Evolutionary conservation across 2,113 vertebrate species (phyloP).

Genomic region (Channa maculata): DNA sequence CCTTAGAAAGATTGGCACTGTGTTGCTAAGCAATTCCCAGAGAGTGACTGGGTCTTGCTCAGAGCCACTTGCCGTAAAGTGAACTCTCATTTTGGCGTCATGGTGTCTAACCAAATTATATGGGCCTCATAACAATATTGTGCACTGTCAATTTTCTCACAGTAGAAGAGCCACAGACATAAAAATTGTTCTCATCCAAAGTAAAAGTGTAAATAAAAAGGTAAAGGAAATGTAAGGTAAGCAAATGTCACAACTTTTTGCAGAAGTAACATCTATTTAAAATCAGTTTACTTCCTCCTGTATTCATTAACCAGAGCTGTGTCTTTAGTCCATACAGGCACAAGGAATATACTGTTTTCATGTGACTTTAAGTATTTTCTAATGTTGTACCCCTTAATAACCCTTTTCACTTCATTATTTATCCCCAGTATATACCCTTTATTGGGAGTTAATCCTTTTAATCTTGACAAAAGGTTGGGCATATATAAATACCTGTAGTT

Average conservation of each 20-base stretch:
- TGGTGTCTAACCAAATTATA: constrained; percentile 44
- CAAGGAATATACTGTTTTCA: neutral
- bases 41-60: constrained; percentile 18
- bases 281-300: neutral
- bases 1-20: constrained; percentile 35
- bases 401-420: constrained; percentile 6
- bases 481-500: constrained; percentile 50
- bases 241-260: too few relatives aligned
- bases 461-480: constrained; percentile 35
- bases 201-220: constrained; percentile 18
- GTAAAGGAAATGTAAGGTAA: neutral
- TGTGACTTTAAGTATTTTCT: neutral
- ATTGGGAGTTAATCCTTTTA: constrained; percentile 44
- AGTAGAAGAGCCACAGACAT: constrained; percentile 7
- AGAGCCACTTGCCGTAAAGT: constrained; percentile 31
- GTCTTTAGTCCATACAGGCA: neutral
- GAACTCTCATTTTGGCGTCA: constrained; percentile 49
- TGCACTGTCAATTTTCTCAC: constrained; percentile 15
- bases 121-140: constrained; percentile 32
- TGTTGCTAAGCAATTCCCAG: constrained; percentile 67
- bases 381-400: too few relatives aligned
- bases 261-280: neutral
- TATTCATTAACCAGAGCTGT: too few relatives aligned
- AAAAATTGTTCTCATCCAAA: neutral
- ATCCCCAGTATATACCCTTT: constrained; percentile 12